These are phyloP conservation scores for Entomyzon cyanotis DNA, from an alignment of 2,113 vertebrate genomes.

Conservation along the genomic window DNA sequence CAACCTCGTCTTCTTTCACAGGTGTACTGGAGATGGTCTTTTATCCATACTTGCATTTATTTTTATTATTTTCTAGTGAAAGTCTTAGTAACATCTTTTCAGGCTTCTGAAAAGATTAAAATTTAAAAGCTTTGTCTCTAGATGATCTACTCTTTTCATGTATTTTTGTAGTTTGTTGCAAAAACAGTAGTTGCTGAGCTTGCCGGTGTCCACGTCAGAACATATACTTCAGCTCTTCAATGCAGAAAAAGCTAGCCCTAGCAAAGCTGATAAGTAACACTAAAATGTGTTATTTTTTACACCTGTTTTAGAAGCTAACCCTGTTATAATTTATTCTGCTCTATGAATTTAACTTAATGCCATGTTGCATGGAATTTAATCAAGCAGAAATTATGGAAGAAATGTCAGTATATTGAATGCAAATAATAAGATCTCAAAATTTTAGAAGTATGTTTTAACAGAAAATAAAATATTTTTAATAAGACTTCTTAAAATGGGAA, in stretches of 20 bases:
- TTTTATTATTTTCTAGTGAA: not conserved
- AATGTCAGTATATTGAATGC: slow-evolving; percentile 31
- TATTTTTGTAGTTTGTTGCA: slow-evolving; percentile 28
- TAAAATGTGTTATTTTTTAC: slow-evolving; percentile 72
- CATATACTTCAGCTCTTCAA: slow-evolving; percentile 52
- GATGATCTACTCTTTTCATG: not conserved
- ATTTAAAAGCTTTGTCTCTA: not conserved
- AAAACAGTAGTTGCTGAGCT: slow-evolving; percentile 29
- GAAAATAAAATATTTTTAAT: not conserved
- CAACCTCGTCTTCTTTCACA: not conserved
- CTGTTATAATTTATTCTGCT: slow-evolving; percentile 70
- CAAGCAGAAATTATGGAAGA: slow-evolving; percentile 56
- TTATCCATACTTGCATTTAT: not conserved
- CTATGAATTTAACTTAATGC: slow-evolving; percentile 68
- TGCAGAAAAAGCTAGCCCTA: slow-evolving; percentile 51
- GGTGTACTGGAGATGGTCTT: not conserved
- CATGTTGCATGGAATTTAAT: slow-evolving; percentile 64
- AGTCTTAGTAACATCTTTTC: not conserved
- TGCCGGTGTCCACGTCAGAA: slow-evolving; percentile 35
- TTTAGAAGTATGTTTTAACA: not conserved
- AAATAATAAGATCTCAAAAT: slow-evolving; percentile 20
- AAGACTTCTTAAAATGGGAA: not conserved
- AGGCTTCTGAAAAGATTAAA: not conserved
- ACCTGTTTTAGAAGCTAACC: slow-evolving; percentile 69
- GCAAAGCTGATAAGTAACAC: slow-evolving; percentile 68